Evolutionary conservation across 2,113 vertebrate species (phyloP), one percentile per base, ranked within the genome.

Genomic region (Pseudorasbora parva): DNA sequence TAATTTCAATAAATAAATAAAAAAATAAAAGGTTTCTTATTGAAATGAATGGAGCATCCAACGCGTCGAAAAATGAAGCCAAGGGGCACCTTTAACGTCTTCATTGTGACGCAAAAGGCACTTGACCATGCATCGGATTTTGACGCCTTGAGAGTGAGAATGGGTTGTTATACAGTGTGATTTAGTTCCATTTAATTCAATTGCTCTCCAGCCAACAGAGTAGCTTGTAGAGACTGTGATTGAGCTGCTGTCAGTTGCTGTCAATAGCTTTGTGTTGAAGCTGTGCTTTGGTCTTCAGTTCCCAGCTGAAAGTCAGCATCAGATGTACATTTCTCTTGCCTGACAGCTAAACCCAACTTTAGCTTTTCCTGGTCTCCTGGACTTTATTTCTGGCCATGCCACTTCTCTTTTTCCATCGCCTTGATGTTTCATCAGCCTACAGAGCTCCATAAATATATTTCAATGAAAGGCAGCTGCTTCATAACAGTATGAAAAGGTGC

Each of bases 161-260:
- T n/a, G n/a, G n/a, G n/a, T n/a, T n/a, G n/a, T n/a, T 7, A 37
- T 37, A 37, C 37, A 37, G 5, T 37, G 37, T 37, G 37, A 7
- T 37, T 37, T 37, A 37, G 4, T 37, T 37, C 33, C 33, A 5
- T 37, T 37, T 37, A 37, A 37, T 69, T 41, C 19, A 14, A 23
- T 19, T 30, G 59, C 27, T 51, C 45, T 77, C 21, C 21, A 43
- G 57, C 47, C 5, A 56, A 23, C 27, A 76, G 21, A 80, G 25
- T 33, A 27, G 51, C 49, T 72, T 78, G 37, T 69, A 25, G 41
- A 60, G 54, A 59, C 56, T 68, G 15, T 45, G 82, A 62, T 64
- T 79, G 72, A 72, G 41, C 33, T n/a, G 74, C 71, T 85, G 84
- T 87, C 83, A 81, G 74, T 49, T 68, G 69, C 56, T 56, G 84